Base-by-base conservation (phyloP, 2,797 vertebrate genomes). In the Yasuhikotakia modesta region DNA sequence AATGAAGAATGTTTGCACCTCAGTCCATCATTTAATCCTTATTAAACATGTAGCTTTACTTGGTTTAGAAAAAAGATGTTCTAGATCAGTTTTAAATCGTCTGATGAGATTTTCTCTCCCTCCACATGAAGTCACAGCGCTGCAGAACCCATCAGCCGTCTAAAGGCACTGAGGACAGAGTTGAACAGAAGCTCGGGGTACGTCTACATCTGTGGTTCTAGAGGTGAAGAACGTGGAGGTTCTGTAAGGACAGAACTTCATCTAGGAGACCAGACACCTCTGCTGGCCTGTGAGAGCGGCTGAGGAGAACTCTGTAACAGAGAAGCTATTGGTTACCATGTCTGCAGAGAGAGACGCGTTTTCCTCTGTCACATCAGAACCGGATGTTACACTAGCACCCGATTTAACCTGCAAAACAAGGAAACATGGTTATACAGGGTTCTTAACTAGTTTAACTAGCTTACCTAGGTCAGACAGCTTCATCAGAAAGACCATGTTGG, bases 261-360 rank as follows among this genome's bases (percentile, higher is more conserved):
- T 81, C 87, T 94, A 94, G 80, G 91, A 93, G 80, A 93, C 81
- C 57, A 91, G 86, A 65, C 93, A 94, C 86, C 69, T 91, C 83
- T 88, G 90, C 79, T 87, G 88, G 79, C 84, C 24, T 80, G 76
- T 78, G 63, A 88, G 52, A 85, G 85, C 24, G 70, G 87, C 5
- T 43, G 83, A 86, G 88, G 90, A 84, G 86, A 73, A 75, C 13
- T 86, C 84, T 77, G 78, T 86, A 69, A 83, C 66, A 52, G 89
- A 78, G 27, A 90, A 83, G 78, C 89, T n/a, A 43, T 90, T 88
- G 87, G 91, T 91, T 91, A 93, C 91, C 91, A 88, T 87, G 89
- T 87, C 90, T 83, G 83, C 80, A 4, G 86, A 61, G 84, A 78
- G 82, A 2, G 87, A 76, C 82, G 11, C 5, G 61, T 89, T 72